phyloP scores from a whole-genome alignment of 2,113 vertebrate genomes.

The Scopus umbretta region DNA sequence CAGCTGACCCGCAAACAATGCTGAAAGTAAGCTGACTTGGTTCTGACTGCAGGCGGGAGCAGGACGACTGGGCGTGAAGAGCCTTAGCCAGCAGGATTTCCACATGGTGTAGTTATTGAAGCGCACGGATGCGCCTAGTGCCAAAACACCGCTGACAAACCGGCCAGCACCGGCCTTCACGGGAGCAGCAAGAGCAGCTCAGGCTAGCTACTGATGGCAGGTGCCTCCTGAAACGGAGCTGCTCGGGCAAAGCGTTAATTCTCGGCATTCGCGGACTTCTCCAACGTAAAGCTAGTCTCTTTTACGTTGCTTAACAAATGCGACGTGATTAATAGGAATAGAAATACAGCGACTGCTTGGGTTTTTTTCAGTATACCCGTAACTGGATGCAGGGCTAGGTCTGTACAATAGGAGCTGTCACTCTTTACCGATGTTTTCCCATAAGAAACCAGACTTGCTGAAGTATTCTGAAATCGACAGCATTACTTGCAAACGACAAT shows the following conservation, averaged over 20 bases:
- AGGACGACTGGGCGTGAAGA: too few relatives aligned
- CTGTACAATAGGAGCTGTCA: not conserved
- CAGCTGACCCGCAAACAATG: slow-evolving; percentile 7
- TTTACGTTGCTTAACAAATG: too few relatives aligned
- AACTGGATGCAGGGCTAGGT: not conserved
- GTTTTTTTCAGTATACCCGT: not conserved
- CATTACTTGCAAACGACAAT: not conserved
- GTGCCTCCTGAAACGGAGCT: too few relatives aligned
- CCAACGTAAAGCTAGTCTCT: not conserved
- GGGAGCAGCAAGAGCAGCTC: not conserved
- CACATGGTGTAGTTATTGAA: not conserved
- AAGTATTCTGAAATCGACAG: not conserved
- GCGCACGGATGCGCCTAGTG: too few relatives aligned
- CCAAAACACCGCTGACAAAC: not conserved
- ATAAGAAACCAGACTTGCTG: not conserved
- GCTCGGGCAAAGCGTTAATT: not conserved
- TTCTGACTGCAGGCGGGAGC: not conserved
- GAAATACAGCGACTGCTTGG: not conserved
- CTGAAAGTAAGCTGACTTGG: slow-evolving; percentile 37
- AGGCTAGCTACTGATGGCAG: not conserved
- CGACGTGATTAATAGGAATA: not conserved
- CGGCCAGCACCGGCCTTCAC: not conserved
- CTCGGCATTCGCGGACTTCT: not conserved
- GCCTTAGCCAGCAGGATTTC: not conserved
- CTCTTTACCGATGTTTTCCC: not conserved